Base-by-base conservation (phyloP, 2,797 vertebrate genomes). In the Mormyrops boulengeri region DNA sequence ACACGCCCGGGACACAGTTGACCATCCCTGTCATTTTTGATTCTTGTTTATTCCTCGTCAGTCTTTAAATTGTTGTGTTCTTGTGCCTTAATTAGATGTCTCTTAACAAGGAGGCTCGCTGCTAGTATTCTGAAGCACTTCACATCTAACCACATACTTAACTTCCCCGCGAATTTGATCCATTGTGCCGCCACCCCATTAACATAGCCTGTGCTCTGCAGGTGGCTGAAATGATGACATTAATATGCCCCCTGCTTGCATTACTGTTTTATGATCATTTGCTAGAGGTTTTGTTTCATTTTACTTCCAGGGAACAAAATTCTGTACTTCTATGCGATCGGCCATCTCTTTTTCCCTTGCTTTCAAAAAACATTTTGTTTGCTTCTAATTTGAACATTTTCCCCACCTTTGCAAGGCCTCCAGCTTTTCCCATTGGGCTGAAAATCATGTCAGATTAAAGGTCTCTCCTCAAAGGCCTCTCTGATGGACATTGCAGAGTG, bases 51-150 rank as follows among this genome's bases (percentile, higher is more conserved):
- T 69, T 22, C 60, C 47, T 77, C 7, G 14, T 89, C 73, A 17
- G 49, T 34, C 30, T 77, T 87, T 77, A 41, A 19, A 55, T 87
- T 73, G 1, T 14, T 87, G 86, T 77, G 60, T 85, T 38, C 85
- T 87, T 87, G n/a, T 87, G 62, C 85, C 80, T 85, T 85, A 89
- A 86, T 89, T 89, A 89, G 49, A 89, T 69, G 53, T 84, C 44
- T 85, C 49, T 69, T 52, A 85, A 69, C 60, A 17, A 57, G 47
- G 14, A 11, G n/a, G 30, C 57, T 34, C 26, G 17, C 22, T 89
- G 57, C 47, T 50, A 19, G 47, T 38, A 6, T n/a, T 26, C 34
- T 69, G 34, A 19, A 57, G 53, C 50, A 22, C 77, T 26, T 86
- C n/a, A 82, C 60, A 19, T 30, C 47, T 89, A 62, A 85, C 77